These are phyloP conservation scores for Phacellophora camtschatica DNA, from an alignment of 30 jellyfish, hydroid and myxozoan genomes.

Conservation along the genomic window DNA sequence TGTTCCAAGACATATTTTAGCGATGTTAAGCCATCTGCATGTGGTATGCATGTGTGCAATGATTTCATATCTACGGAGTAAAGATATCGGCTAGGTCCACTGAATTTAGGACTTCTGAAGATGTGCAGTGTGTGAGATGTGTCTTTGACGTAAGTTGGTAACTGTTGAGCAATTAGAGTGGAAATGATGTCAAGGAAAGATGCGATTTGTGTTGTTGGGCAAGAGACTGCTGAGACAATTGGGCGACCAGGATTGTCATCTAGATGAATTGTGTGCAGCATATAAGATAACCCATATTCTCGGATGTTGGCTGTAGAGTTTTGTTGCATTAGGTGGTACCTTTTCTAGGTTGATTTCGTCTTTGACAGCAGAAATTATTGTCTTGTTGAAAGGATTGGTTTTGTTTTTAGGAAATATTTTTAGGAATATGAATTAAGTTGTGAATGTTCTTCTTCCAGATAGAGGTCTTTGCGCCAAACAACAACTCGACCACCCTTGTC, in stretches of 20 bases:
- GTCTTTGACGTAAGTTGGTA: too few relatives aligned
- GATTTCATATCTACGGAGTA: slow-evolving; percentile 6
- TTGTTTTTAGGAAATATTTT: neutral
- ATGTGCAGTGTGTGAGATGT: too few relatives aligned
- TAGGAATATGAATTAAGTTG: neutral
- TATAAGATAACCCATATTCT: slow-evolving; percentile 2
- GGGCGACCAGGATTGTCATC: slow-evolving; percentile 21
- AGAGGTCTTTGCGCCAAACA: slow-evolving; percentile 1
- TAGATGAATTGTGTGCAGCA: slow-evolving; percentile 9
- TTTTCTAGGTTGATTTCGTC: neutral
- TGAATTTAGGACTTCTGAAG: neutral
- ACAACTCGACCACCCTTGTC: slow-evolving; percentile 24
- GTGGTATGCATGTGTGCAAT: neutral
- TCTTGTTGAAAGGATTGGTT: neutral
- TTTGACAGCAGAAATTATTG: neutral
- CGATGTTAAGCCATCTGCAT: neutral
- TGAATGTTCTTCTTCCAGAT: neutral
- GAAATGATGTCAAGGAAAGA: too few relatives aligned
- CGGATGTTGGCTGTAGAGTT: neutral
- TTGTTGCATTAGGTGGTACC: neutral
- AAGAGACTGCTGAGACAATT: slow-evolving; percentile 20
- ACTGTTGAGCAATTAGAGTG: too few relatives aligned
- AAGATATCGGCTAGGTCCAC: neutral
- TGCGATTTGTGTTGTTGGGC: slow-evolving; percentile 7
- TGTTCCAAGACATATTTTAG: neutral